Conservation (phyloP, 2,113 vertebrate species). For the Brachypodius melanocephalos region DNA sequence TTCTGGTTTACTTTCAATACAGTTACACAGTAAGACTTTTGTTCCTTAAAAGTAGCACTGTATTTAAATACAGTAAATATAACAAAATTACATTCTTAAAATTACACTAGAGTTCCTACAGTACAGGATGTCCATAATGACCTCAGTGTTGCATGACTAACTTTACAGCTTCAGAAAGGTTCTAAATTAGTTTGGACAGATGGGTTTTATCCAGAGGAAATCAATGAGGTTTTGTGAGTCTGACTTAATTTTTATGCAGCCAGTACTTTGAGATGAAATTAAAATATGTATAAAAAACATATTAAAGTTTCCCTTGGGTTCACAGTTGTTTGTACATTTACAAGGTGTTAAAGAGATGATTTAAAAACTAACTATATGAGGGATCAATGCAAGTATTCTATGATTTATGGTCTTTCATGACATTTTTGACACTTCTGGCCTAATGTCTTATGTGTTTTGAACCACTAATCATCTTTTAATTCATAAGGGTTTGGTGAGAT, state of each 20-base stretch:
- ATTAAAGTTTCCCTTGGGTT: slow-evolving; percentile 83
- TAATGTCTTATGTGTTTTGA: slow-evolving; percentile 83
- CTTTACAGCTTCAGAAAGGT: slow-evolving; percentile 76
- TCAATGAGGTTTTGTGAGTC: slow-evolving; percentile 90
- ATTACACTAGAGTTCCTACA: slow-evolving; percentile 79
- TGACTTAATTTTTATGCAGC: slow-evolving; percentile 84
- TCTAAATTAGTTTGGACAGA: slow-evolving; percentile 87
- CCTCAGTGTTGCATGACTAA: slow-evolving; percentile 82
- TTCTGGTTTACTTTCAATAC: slow-evolving; percentile 81
- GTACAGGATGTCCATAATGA: slow-evolving; percentile 78
- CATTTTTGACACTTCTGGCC: slow-evolving; percentile 84
- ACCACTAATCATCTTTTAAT: slow-evolving; percentile 91
- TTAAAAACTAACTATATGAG: slow-evolving; percentile 79
- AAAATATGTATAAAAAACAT: slow-evolving; percentile 95
- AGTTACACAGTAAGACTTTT: slow-evolving; percentile 81
- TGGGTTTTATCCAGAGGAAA: slow-evolving; percentile 84
- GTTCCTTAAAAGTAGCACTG: slow-evolving; percentile 79
- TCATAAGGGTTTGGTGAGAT: slow-evolving; percentile 81
- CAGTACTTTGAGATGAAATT: slow-evolving; percentile 85
- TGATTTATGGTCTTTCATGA: slow-evolving; percentile 90
- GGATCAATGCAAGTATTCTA: slow-evolving; percentile 76
- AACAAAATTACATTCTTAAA: slow-evolving; percentile 82
- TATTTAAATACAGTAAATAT: slow-evolving; percentile 88
- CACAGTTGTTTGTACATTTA: slow-evolving; percentile 81
- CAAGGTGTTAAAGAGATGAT: slow-evolving; percentile 83